A percentile compares a stretch with the other conserved stretches of the same genome.
Evolutionary conservation across 2,888 invertebrate genomes (phyloP).

Genomic region (Synanthedon tipuliformis): DNA sequence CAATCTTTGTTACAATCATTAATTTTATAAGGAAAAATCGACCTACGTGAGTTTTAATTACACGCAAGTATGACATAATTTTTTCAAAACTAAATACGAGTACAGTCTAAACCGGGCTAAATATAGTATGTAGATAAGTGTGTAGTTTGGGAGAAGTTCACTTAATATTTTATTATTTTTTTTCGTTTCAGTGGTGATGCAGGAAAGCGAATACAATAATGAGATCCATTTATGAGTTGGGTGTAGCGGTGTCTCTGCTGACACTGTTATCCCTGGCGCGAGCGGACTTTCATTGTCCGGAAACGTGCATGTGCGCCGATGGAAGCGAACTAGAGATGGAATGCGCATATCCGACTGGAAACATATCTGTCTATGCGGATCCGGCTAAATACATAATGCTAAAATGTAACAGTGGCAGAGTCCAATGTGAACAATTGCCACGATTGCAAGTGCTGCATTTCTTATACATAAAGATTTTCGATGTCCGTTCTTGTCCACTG

Average conservation of each 20-base stretch:
- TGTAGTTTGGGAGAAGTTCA: too few species aligned
- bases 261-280: background rate
- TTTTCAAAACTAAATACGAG: too few species aligned
- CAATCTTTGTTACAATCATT: too few species aligned
- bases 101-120: too few species aligned
- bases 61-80: too few species aligned
- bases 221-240: background rate
- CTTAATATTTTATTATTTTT: too few species aligned
- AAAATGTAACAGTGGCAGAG: conserved; percentile 1
- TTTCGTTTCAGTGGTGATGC: background rate
- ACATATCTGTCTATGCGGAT: background rate
- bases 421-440: background rate
- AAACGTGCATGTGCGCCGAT: background rate
- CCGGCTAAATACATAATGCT: background rate
- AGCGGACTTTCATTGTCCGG: background rate
- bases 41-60: too few species aligned
- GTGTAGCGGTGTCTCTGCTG: background rate
- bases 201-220: background rate
- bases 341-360: background rate
- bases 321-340: background rate
- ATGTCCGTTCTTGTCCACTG: conserved; percentile 1
- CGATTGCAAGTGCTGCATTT: background rate
- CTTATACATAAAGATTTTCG: background rate
- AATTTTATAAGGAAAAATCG: too few species aligned
- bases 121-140: too few species aligned